Base-by-base conservation (phyloP, 2,113 vertebrate genomes). In the Sinocyclocheilus anophthalmus region DNA sequence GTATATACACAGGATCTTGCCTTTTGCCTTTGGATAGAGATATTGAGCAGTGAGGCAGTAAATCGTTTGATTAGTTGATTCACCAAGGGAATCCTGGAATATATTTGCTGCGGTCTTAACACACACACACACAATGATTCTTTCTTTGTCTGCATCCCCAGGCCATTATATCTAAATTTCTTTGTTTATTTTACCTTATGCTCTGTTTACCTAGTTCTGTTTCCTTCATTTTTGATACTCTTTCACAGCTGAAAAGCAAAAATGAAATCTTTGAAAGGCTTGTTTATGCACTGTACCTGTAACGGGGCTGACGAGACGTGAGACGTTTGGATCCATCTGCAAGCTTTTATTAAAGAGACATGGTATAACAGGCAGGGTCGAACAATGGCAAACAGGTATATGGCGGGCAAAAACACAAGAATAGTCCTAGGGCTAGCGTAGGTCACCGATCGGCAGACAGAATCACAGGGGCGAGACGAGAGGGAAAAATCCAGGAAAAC, bases 11-110 rank as follows among this genome's bases (percentile, higher is more conserved):
- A 4, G 9, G 13, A 26, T 83, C 39, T 24, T 75, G 26, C 88
- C 83, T 85, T 81, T 80, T 63, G 79, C 84, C 78, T 87, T 61
- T 86, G 63, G 37, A 20, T 30, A 63, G 78, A 78, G 88, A 85
- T 87, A 13, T 8, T 61, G 73, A 16, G 73, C 87, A 87, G 89
- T 85, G 90, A 91, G 24, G 80, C 53, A 89, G 85, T 72, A 81
- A 84, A 92, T 92, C 81, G 48, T 78, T 89, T 91, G 91, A 94
- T 93, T 93, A 89, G 90, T 87, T 84, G 76, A 90, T 92, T 92
- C 88, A 93, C 89, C 91, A 87, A 77, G n/a, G 89, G 72, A 90
- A 86, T 88, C 81, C 61, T 20, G 76, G 22, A 67, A 70, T 22
- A 45, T 75, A 63, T 76, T 67, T 86, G n/a, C 26, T 53, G 26